Evolutionary conservation across 2,888 invertebrate genomes (phyloP), one percentile per base, ranked within the genome.

Genomic region (Oxycera nigricornis): DNA sequence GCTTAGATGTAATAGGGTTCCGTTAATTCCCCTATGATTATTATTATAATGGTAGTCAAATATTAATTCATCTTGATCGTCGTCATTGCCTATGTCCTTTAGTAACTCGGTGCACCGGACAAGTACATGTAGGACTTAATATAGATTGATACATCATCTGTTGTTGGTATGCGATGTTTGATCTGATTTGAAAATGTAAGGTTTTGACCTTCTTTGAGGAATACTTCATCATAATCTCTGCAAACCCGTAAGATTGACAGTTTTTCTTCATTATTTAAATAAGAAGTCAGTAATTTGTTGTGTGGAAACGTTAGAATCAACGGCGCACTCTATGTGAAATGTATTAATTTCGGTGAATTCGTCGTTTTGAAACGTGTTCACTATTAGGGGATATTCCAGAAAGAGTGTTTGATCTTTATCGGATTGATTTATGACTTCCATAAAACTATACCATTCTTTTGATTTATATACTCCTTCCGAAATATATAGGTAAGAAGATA

Each of bases 201-300:
- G 31, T 30, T 62, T 30, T 62, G 62, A 14, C 62, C 62, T 50
- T 70, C 72, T 4, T 30, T 50, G 31, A 55, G 55, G 20, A 72
- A 72, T 28, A 55, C 31, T 17, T 72, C 72, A n/a, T 72, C 72
- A 20, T 17, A 72, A 2, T 72, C 14, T 26, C 11, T 7, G 55
- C 52, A 55, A 2, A 72, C 24, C 20, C 30, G 28, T 7, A 7
- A 1, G 2, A 72, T n/a, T 1, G 31, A 2, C 20, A n/a, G 41
- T 50, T 46, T 46, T 14, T 9, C 14, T 39, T 39, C 39, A 9
- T 39, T 39, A 39, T 39, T 39, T 9, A 39, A 14, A 39, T 39
- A n/a, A n/a, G n/a, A n/a, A n/a, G n/a, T n/a, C n/a, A n/a, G n/a
- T n/a, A n/a, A n/a, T n/a, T n/a, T n/a, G n/a, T n/a, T n/a, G n/a